These are phyloP conservation scores for Takifugu rubripes DNA, from an alignment of 2,797 vertebrate genomes.

Conservation along the genomic window DNA sequence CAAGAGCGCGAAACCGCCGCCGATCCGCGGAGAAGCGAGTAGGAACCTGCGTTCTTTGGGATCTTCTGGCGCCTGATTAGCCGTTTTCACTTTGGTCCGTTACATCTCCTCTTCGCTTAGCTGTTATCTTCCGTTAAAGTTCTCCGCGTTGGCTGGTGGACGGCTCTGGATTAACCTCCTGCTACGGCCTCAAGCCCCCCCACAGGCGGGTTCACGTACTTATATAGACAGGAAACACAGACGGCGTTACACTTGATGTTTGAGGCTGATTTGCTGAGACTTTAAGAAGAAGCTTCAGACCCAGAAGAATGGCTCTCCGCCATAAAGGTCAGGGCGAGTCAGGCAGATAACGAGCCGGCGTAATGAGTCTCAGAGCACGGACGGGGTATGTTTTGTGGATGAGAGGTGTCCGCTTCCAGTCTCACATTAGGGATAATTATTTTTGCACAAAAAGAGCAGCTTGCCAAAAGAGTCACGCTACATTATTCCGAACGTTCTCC, in stretches of 20 bases:
- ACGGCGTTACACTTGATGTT: constrained; percentile 35
- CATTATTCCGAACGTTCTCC: background rate
- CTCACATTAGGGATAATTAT: constrained; percentile 13
- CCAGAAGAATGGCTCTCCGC: constrained; percentile 24
- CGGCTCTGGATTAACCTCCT: constrained; percentile 47
- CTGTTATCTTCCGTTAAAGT: constrained; percentile 34
- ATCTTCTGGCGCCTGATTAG: constrained; percentile 26
- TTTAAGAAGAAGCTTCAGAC: constrained; percentile 20
- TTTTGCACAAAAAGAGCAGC: background rate
- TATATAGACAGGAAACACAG: constrained; percentile 14
- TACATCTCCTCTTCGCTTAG: constrained; percentile 24
- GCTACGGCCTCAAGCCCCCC: constrained; percentile 12
- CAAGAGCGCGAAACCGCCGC: constrained; percentile 20
- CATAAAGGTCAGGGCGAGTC: constrained; percentile 38
- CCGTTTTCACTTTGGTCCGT: constrained; percentile 18
- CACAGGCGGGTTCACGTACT: background rate
- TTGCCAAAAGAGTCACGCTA: background rate
- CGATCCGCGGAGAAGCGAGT: constrained; percentile 8
- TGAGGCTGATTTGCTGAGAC: constrained; percentile 45
- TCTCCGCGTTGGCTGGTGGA: constrained; percentile 27
- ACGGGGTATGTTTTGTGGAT: constrained; percentile 7
- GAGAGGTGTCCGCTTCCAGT: constrained; percentile 16
- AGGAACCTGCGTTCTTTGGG: background rate
- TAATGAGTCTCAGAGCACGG: constrained; percentile 31
- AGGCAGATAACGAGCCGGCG: constrained; percentile 36